Evolutionary conservation across 2,797 vertebrate genomes (phyloP).

Genomic region (Amblyraja radiata): DNA sequence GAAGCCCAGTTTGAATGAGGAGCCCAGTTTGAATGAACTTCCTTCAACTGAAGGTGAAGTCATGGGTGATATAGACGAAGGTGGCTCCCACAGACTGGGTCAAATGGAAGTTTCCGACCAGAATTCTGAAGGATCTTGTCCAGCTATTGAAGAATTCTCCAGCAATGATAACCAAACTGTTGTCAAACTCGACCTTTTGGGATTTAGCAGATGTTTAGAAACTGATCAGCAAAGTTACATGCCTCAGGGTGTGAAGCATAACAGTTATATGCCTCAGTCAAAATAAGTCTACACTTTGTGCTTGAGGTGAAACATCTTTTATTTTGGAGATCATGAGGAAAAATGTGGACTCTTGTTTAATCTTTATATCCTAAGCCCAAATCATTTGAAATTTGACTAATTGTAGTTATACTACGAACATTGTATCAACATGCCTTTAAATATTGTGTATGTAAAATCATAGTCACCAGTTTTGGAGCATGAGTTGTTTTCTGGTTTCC

Average conservation of each 20-base stretch:
- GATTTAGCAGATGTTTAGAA: slow-evolving; percentile 43
- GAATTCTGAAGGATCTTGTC: slow-evolving; percentile 54
- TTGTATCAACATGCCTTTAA: neutral
- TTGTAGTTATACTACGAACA: neutral
- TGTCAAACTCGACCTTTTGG: slow-evolving; percentile 47
- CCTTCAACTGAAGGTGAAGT: slow-evolving; percentile 52
- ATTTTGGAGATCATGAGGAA: neutral
- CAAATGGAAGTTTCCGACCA: slow-evolving; percentile 53
- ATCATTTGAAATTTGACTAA: neutral
- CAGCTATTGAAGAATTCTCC: slow-evolving; percentile 52
- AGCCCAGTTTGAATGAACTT: slow-evolving; percentile 45
- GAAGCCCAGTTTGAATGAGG: neutral
- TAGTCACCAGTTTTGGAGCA: neutral
- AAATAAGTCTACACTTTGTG: neutral
- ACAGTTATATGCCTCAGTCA: slow-evolving; percentile 81
- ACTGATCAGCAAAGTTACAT: slow-evolving; percentile 67
- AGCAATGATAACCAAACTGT: slow-evolving; percentile 48
- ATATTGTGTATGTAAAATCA: neutral
- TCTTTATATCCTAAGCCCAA: neutral
- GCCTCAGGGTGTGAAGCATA: slow-evolving; percentile 69
- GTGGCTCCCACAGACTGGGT: slow-evolving; percentile 50
- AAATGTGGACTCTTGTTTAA: neutral
- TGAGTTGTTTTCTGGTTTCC: neutral
- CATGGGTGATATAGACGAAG: slow-evolving; percentile 45
- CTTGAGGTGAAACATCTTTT: neutral